Percentiles rank a stretch among this genome's conserved stretches.
These are phyloP conservation scores for Acipenser oxyrinchus DNA, from an alignment of 2,797 vertebrate genomes.

Conservation along the genomic window DNA sequence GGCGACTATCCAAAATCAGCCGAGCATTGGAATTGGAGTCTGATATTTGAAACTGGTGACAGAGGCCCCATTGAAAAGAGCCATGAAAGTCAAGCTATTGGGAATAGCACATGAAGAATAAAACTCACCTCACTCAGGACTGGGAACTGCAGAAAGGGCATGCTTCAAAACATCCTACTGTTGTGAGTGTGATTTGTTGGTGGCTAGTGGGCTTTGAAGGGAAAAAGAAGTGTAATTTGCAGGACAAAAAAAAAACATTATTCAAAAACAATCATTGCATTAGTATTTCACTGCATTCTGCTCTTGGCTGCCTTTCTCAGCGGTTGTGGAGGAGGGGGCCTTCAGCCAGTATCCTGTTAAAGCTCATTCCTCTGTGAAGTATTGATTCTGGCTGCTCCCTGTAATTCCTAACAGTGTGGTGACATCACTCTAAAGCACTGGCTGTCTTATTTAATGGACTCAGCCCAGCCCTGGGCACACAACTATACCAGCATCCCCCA, in stretches of 20 bases:
- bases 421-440: constrained; percentile 23
- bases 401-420: constrained; percentile 8
- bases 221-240: not conserved
- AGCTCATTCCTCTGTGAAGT: not conserved
- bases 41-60: too few species aligned
- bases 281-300: too few species aligned
- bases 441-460: constrained; percentile 21
- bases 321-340: not conserved
- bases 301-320: not conserved
- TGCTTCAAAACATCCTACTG: too few species aligned
- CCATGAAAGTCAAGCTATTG: too few species aligned
- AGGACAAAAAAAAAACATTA: not conserved
- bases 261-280: not conserved
- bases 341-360: not conserved
- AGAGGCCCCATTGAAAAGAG: too few species aligned
- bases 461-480: not conserved
- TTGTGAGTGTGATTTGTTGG: too few species aligned
- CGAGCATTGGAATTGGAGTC: too few species aligned
- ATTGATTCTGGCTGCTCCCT: constrained; percentile 8
- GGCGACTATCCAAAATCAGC: too few species aligned
- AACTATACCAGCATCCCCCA: constrained; percentile 9
- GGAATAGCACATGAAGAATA: too few species aligned
- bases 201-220: not conserved
- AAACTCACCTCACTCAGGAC: too few species aligned
- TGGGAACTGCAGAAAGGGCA: too few species aligned